Evolutionary conservation across 2,888 invertebrate species (phyloP), one percentile per base, ranked within the genome.

Genomic region (Notodonta dromedarius): DNA sequence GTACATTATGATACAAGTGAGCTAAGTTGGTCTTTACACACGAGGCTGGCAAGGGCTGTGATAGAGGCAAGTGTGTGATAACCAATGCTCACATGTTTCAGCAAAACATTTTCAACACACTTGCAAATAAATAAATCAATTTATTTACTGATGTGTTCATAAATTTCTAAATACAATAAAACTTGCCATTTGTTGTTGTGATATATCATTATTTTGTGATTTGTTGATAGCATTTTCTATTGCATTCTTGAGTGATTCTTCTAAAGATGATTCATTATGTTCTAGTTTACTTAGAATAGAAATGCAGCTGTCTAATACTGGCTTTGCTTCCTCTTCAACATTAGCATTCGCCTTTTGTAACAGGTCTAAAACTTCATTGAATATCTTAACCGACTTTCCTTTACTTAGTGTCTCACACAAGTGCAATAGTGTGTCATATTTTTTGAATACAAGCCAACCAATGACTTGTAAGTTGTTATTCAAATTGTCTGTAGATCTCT

Each of bases 361-460:
- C 32, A 87, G 65, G 48, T 86, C 78, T 57, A 86, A 66, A n/a
- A 89, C 83, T 77, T 93, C 91, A 57, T 67, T 71, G 62, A 77
- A 87, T 4, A 89, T 61, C 78, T 87, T 89, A 62, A 84, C 83
- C 63, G 84, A 74, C 58, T 77, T 64, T 8, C 69, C 65, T 71
- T 83, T 77, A 59, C 67, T 72, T 55, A 87, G 58, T 67, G 74
- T 69, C 70, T 89, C 70, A 83, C 85, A 85, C 14, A 84, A 59
- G 5, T 65, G 54, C 42, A 71, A 65, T 59, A 89, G 74, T 75
- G 94, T 91, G 9, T 95, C 91, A 91, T 95, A 96, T 83, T 97
- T 97, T 72, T 95, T 95, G 77, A 95, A 96, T 55, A 95, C 83
- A 5, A 95, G 88, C 84, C 95, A 94, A 6, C 98, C 97, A 67